These are phyloP conservation scores for Cosmia pyralina DNA, from an alignment of 2,888 invertebrate species.

Conservation along the genomic window DNA sequence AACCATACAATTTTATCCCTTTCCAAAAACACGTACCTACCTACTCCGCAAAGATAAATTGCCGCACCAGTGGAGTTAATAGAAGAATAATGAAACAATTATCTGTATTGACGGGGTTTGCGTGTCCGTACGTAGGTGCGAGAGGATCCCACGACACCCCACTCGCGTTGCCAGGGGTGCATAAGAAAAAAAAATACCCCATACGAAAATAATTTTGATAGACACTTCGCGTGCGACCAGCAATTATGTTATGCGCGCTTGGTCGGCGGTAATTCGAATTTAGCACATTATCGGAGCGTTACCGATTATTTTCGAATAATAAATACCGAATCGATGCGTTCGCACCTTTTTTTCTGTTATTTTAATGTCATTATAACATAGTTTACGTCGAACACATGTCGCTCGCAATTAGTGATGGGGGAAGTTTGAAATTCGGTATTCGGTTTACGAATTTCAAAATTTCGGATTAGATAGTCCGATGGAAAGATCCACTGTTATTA, in stretches of 20 bases:
- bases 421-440: slow-evolving; percentile 38
- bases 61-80: slow-evolving; percentile 86
- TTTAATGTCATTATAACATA: slow-evolving; percentile 81
- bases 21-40: slow-evolving; percentile 48
- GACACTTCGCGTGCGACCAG: slow-evolving; percentile 88
- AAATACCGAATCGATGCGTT: slow-evolving; percentile 81
- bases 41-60: slow-evolving; percentile 77
- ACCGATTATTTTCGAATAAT: slow-evolving; percentile 82
- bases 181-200: slow-evolving; percentile 83
- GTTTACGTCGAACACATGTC: slow-evolving; percentile 75
- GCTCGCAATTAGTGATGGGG: slow-evolving; percentile 66
- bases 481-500: slow-evolving; percentile 74
- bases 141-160: slow-evolving; percentile 77
- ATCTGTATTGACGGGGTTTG: slow-evolving; percentile 84
- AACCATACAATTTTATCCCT: slow-evolving; percentile 66
- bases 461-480: slow-evolving; percentile 58
- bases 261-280: slow-evolving; percentile 82
- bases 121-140: slow-evolving; percentile 78
- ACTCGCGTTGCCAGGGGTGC: slow-evolving; percentile 75
- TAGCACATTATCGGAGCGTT: slow-evolving; percentile 88
- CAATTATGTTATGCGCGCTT: slow-evolving; percentile 82
- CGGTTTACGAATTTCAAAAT: slow-evolving; percentile 27
- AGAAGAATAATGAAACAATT: slow-evolving; percentile 90
- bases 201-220: slow-evolving; percentile 89
- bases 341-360: slow-evolving; percentile 82